These are phyloP conservation scores for Epinephelus moara DNA, from an alignment of 2,113 vertebrate genomes.

Conservation along the genomic window DNA sequence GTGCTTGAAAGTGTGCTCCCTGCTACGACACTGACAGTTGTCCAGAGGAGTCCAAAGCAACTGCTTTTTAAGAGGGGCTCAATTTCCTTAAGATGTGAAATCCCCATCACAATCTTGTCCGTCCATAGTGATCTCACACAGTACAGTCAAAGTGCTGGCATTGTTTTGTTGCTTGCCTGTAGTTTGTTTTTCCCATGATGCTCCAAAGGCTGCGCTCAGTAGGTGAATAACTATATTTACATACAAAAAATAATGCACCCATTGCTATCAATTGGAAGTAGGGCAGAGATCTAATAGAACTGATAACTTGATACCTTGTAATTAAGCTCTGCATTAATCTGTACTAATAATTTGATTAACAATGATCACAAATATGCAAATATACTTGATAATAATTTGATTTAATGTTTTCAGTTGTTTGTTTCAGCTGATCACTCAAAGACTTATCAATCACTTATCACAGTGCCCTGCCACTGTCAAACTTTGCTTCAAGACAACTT, in stretches of 20 bases:
- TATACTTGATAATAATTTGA: neutral
- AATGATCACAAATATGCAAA: neutral
- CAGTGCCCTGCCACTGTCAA: neutral
- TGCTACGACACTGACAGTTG: conserved; percentile 1
- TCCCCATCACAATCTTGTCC: neutral
- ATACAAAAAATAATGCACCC: neutral
- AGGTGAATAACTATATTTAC: neutral
- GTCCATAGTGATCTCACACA: neutral
- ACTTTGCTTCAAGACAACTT: neutral
- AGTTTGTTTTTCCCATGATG: conserved; percentile 7
- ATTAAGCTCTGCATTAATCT: neutral
- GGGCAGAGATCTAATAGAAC: too few relatives aligned
- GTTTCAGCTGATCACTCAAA: neutral
- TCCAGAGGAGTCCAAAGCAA: neutral
- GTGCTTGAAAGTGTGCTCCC: neutral
- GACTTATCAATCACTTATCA: neutral
- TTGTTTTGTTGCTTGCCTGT: neutral
- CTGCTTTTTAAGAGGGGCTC: neutral
- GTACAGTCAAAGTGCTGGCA: neutral
- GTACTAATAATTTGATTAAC: neutral
- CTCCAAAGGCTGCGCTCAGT: neutral
- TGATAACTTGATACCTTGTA: neutral
- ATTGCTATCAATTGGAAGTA: neutral
- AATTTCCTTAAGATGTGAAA: conserved; percentile 6
- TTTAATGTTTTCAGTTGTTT: neutral